These are phyloP conservation scores for Norana najaformis DNA, from an alignment of 2,888 invertebrate species.

Conservation along the genomic window DNA sequence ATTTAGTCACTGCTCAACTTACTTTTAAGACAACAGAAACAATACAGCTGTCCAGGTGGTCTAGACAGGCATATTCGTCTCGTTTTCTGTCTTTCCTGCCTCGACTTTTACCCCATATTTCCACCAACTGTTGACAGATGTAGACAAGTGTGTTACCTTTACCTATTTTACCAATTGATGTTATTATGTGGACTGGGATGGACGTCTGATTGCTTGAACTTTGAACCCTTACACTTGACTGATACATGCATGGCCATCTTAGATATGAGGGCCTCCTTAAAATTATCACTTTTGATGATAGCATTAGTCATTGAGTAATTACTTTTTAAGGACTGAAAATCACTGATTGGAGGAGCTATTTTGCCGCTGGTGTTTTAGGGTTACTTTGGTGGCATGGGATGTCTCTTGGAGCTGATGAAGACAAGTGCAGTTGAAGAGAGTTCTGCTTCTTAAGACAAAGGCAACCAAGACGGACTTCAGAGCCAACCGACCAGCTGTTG, in stretches of 20 bases:
- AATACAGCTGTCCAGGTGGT: too few species aligned
- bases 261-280: neutral
- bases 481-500: neutral
- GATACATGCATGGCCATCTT: neutral
- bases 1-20: too few species aligned
- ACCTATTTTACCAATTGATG: neutral
- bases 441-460: neutral
- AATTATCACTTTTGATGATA: neutral
- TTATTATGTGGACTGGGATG: neutral
- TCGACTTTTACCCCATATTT: too few species aligned
- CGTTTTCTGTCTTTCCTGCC: too few species aligned
- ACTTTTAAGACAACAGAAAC: too few species aligned
- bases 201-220: neutral
- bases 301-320: neutral
- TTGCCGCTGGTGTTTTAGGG: slow-evolving; percentile 52
- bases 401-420: slow-evolving; percentile 51
- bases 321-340: too few species aligned
- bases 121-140: too few species aligned
- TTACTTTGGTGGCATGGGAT: slow-evolving; percentile 62
- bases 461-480: neutral
- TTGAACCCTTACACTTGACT: neutral
- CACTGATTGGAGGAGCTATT: neutral
- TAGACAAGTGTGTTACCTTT: neutral
- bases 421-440: neutral
- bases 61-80: too few species aligned